Percentiles rank a stretch among this genome's conserved stretches.
Evolutionary conservation across 2,797 vertebrate genomes (phyloP).

Genomic region (Halcyon badia): DNA sequence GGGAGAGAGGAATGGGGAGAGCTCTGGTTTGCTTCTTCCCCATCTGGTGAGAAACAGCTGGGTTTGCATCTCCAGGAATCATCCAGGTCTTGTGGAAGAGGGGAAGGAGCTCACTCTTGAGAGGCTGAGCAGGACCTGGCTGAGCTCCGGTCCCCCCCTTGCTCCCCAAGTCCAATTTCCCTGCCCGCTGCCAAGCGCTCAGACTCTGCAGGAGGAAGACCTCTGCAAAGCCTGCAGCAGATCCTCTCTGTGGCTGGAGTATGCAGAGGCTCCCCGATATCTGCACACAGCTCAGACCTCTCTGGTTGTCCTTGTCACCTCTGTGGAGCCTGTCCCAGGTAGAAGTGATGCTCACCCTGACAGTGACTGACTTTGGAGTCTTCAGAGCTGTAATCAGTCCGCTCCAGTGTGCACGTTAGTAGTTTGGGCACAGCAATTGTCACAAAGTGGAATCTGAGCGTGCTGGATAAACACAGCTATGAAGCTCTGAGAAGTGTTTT

Average conservation of each 20-base stretch:
- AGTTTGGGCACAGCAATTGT: neutral
- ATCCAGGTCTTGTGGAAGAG: neutral
- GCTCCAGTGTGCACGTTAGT: neutral
- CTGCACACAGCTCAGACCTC: neutral
- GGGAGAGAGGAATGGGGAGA: neutral
- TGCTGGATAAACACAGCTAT: neutral
- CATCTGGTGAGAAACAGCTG: neutral
- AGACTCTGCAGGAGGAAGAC: neutral
- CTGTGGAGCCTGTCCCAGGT: neutral
- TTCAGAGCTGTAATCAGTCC: neutral
- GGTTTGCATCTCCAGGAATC: neutral
- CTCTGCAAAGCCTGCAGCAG: neutral
- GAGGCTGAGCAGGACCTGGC: neutral
- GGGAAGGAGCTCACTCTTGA: neutral
- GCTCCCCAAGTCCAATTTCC: neutral
- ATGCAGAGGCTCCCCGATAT: neutral
- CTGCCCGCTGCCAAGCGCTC: neutral
- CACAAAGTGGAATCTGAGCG: fast-evolving
- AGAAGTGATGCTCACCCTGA: neutral
- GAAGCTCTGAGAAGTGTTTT: neutral
- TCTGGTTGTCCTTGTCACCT: neutral
- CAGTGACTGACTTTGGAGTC: too few species aligned
- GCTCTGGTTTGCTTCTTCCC: neutral
- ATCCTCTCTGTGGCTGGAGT: neutral
- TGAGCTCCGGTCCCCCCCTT: neutral